Evolutionary conservation across 92 coral and sea anemone genomes (phyloP), one percentile per base, ranked within the genome.

Genomic region (Zoanthus sansibaricus): DNA sequence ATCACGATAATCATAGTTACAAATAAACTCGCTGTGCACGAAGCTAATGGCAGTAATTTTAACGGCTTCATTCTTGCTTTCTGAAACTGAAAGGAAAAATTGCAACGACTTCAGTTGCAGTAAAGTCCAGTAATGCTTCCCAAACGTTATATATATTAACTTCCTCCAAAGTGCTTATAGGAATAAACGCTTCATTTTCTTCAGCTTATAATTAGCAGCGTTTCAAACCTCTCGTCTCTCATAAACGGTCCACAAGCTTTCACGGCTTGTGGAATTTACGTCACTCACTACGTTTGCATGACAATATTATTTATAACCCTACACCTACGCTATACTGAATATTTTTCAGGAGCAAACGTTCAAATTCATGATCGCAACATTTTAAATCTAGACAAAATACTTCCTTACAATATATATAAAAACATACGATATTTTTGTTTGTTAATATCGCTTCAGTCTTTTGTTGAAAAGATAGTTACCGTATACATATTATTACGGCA

Each of bases 251-350:
- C 21, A 14, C 10, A 32, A 11, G 10, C 11, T 10, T 49, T 52
- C 59, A 54, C 55, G 82, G 82, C 31, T 76, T 31, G 82, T 12
- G 17, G 49, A 76, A 54, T 49, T 75, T 54, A 76, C 82, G 82
- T 76, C 82, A 76, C 82, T 20, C 79, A 67, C 25, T 30, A 69
- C 74, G 44, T 69, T 10, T 33, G 74, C 69, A 62, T 62, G 32
- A 7, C 25, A 62, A 17, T 18, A 37, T 2, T 37, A 2, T 0
- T 17, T 17, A 6, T 17, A 17, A 16, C 31, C 25, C 69, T 21
- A n/a, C 69, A 3, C n/a, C 11, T 14, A 16, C 18, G 5, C 64
- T 17, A 20, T 4, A 58, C 3, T 62, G 21, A 16, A 62, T 16
- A 9, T 44, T 9, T 62, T 7, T 9, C 10, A 18, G 21, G 7